Evolutionary conservation across 30 jellyfish, hydroid and myxozoan genomes (phyloP), one percentile per base, ranked within the genome.

Genomic region (Turritopsis dohrnii): DNA sequence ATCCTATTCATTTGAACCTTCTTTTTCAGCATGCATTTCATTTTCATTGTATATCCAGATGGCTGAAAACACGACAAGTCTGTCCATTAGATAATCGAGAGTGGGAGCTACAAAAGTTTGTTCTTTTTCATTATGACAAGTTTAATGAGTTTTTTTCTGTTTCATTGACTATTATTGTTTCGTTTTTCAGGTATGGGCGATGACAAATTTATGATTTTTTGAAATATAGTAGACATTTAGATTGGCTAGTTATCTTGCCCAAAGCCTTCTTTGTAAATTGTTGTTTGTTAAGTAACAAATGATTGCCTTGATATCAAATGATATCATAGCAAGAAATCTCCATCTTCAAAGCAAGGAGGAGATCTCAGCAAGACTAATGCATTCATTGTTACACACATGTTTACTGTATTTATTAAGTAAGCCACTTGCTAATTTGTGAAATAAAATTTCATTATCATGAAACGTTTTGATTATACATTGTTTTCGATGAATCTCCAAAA

Each of bases 11-110:
- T 26, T 66, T n/a, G 19, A 69, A 69, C 8, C 52, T 52, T 7
- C 31, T 22, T 28, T 84, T 84, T 21, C 29, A 93, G 98, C 98
- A 93, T 88, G 98, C 96, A 16, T 93, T 93, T 73, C 98, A 93
- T 54, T 85, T 87, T 79, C 98, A 93, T 71, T 93, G 98, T 82
- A 93, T 93, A 21, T 93, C 98, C 13, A 90, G 96, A 65, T 93
- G 98, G 98, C 74, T 93, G 85, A 93, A 88, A 75, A 88, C 98
- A 24, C 65, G 98, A 21, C 96, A 93, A 85, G 98, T 93, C 27
- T 93, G 98, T 75, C 98, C 98, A 29, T 75, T 93, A 69, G 98
- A 93, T 69, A 93, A 93, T 85, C 81, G 96, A 75, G 96, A 93
- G 74, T 93, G 98, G 98, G 98, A 93, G 75, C 72, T 90, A 65